Conservation (phyloP, 2,888 invertebrate genomes). For the Neelides folsomi region DNA sequence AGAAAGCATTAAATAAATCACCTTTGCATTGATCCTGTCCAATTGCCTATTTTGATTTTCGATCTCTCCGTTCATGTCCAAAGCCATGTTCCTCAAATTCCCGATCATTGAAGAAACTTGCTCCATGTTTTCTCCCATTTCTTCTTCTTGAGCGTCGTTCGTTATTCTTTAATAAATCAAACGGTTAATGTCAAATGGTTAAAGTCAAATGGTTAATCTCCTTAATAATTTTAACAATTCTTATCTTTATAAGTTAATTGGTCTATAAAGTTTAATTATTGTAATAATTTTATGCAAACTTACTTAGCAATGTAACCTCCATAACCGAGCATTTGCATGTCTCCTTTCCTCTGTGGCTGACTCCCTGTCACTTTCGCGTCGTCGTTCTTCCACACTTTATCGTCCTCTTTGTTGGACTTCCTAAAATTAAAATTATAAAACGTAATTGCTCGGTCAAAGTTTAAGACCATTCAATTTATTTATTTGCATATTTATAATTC, state of each 20-base stretch:
- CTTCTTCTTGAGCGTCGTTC: slow-evolving; percentile 12
- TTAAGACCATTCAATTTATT: too few species aligned
- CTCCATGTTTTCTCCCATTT: slow-evolving; percentile 13
- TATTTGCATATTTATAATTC: too few species aligned
- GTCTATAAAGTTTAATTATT: not conserved
- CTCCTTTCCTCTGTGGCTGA: slow-evolving; percentile 12
- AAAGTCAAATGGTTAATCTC: not conserved
- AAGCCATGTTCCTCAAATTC: slow-evolving; percentile 12
- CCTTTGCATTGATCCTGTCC: slow-evolving; percentile 11
- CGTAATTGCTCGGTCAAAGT: too few species aligned
- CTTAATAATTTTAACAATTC: not conserved
- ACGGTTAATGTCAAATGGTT: too few species aligned
- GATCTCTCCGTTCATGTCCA: slow-evolving; percentile 14
- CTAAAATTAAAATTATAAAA: too few species aligned
- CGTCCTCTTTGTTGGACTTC: slow-evolving; percentile 6
- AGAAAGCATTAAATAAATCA: not conserved
- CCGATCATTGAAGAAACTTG: slow-evolving; percentile 9
- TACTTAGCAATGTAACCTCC: slow-evolving; percentile 14
- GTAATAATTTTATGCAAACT: not conserved
- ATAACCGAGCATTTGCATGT: slow-evolving; percentile 11
- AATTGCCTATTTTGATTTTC: slow-evolving; percentile 12
- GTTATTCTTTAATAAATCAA: slow-evolving; percentile 6
- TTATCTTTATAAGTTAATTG: not conserved
- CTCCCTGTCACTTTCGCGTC: slow-evolving; percentile 10
- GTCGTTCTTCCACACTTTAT: slow-evolving; percentile 12